Evolutionary conservation across 2,113 vertebrate species (phyloP).

Genomic region (Pteruthius melanotis): DNA sequence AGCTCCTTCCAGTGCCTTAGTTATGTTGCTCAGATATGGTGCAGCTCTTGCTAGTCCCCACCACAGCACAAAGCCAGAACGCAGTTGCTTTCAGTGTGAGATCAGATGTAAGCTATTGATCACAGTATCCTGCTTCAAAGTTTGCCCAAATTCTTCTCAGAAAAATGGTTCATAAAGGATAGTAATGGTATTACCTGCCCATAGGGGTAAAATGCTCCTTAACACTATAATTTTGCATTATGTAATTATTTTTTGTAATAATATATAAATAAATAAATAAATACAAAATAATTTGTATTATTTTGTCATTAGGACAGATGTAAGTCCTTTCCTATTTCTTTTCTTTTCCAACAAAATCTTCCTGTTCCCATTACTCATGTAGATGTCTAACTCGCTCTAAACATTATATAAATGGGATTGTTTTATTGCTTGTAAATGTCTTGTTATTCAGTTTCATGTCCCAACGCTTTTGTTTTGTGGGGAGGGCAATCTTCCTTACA

Average conservation of each 20-base stretch:
- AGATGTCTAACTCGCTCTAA: not conserved
- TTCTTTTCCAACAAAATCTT: not conserved
- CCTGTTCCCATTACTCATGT: not conserved
- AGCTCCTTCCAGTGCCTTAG: not conserved
- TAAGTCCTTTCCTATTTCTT: not conserved
- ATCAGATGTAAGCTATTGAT: not conserved
- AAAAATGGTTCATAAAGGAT: not conserved
- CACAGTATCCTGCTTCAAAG: not conserved
- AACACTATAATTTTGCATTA: not conserved
- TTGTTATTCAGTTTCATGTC: not conserved
- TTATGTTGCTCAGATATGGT: not conserved
- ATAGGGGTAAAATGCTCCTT: not conserved
- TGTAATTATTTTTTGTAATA: too few relatives aligned
- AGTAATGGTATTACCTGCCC: not conserved
- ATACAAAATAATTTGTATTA: too few relatives aligned
- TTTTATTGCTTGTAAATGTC: constrained; percentile 7
- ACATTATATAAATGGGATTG: not conserved
- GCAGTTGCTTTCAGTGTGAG: not conserved
- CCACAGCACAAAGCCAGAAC: not conserved
- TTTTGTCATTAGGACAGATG: too few relatives aligned
- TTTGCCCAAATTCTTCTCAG: not conserved
- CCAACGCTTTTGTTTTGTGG: not conserved
- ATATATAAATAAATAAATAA: too few relatives aligned
- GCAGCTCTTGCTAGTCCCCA: not conserved
- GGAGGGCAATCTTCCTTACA: not conserved